Base-by-base conservation (phyloP, 2,888 invertebrate genomes). In the Aplocera efformata region DNA sequence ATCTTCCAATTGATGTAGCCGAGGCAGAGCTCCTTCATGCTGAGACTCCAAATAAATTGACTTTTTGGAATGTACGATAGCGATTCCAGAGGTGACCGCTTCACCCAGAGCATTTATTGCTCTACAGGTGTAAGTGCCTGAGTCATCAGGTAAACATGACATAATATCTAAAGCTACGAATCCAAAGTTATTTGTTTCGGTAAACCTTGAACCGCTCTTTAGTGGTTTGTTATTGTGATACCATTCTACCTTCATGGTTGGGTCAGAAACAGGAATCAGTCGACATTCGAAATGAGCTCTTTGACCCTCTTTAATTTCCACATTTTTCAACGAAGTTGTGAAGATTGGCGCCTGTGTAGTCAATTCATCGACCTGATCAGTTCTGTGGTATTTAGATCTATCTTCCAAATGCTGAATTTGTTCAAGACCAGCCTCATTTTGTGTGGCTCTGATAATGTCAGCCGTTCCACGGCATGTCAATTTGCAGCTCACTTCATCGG, bases 161-260 rank as follows among this genome's bases (percentile, higher is more conserved):
- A 98, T 92, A 58, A 99, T 98, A 71, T 99, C 99, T 42, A 99
- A 89, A 11, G 98, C 97, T 7, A 98, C 98, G 73, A 97, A 99
- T 27, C 99, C 99, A 74, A 99, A 99, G 81, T 97, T 98, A 69
- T 98, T 96, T 6, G 97, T 96, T 81, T 98, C 97, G 7, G 96
- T 95, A 76, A 98, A 99, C 60, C 99, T 92, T 5, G 98, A 97
- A 26, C 98, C 98, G 49, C 96, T 96, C 79, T 97, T 96, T 0
- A 98, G 90, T 0, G 97, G 95, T 54, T 91, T 90, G 62, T 96
- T 96, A 68, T 98, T 97, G 67, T 97, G 96, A 85, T 95, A 97
- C 98, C 98, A 98, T 80, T 97, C 96, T 0, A 98, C 96, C 74
- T 94, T 95, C 94, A 98, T 93, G 1, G 96, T 95, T 1, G 96